Conservation (phyloP, 2,888 invertebrate genomes). For the Eretmocerus hayati region DNA sequence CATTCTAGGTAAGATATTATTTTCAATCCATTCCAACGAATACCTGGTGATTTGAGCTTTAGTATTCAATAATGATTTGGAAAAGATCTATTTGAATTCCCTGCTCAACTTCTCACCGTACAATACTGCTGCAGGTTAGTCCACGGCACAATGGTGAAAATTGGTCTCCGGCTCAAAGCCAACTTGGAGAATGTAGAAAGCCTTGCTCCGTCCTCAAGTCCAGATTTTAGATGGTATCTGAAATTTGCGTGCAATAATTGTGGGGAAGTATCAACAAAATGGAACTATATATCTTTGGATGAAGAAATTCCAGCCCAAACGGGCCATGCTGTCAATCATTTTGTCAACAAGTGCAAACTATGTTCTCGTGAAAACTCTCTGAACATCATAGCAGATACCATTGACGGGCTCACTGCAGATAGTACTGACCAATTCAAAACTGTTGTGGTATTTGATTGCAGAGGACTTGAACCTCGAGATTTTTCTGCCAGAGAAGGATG, state of each 20-base stretch:
- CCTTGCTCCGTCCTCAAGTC: slow-evolving; percentile 54
- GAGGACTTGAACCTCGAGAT: slow-evolving; percentile 81
- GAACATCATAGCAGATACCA: slow-evolving; percentile 58
- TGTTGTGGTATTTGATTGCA: slow-evolving; percentile 81
- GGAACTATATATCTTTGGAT: slow-evolving; percentile 72
- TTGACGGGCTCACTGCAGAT: slow-evolving; percentile 57
- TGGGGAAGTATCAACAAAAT: slow-evolving; percentile 75
- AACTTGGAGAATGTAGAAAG: slow-evolving; percentile 74
- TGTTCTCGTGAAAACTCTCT: slow-evolving; percentile 81
- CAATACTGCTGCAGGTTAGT: no score
- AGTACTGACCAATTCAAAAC: slow-evolving; percentile 72
- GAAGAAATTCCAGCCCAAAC: slow-evolving; percentile 69
- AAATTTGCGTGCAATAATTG: slow-evolving; percentile 82
- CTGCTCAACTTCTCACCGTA: no score
- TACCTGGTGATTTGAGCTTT: no score
- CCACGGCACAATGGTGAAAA: slow-evolving; percentile 82
- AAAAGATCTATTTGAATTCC: no score
- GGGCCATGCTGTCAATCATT: slow-evolving; percentile 71
- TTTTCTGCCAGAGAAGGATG: slow-evolving; percentile 77
- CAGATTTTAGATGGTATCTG: slow-evolving; percentile 75
- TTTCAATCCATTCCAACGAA: no score
- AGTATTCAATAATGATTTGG: no score
- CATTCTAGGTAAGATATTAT: no score
- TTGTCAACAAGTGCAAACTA: slow-evolving; percentile 83
- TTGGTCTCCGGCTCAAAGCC: slow-evolving; percentile 74